A percentile compares a stretch with the other conserved stretches of the same genome.
phyloP scores from a whole-genome alignment of 2,888 invertebrate genomes.

The Heliconius sara region DNA sequence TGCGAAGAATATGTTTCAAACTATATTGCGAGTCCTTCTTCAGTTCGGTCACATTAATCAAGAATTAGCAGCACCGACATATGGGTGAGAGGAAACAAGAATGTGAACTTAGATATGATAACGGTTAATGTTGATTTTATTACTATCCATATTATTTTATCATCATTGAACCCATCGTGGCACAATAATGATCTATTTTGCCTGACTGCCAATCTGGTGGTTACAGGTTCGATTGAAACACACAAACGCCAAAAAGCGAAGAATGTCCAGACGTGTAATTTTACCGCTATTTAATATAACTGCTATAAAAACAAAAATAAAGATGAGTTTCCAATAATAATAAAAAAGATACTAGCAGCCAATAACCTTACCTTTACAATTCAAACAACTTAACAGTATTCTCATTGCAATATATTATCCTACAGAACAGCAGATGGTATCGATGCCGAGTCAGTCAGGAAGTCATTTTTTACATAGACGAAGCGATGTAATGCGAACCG shows the following conservation, averaged over 20 bases:
- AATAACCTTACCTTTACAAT: neutral
- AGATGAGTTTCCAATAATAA: neutral
- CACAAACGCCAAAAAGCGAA: too few relatives aligned
- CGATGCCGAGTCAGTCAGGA: conserved; percentile 4
- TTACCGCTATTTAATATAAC: too few relatives aligned
- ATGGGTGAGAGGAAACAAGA: neutral
- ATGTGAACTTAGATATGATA: neutral
- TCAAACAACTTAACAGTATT: neutral
- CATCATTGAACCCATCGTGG: too few relatives aligned
- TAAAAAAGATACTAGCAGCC: neutral
- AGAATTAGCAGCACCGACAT: neutral
- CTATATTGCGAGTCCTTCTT: conserved; percentile 24
- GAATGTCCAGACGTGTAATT: too few relatives aligned
- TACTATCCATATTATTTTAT: neutral
- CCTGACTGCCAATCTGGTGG: too few relatives aligned
- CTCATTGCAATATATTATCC: neutral
- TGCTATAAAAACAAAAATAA: neutral
- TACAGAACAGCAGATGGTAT: neutral
- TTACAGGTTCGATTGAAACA: too few relatives aligned
- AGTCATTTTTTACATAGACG: conserved; percentile 4
- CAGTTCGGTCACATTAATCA: conserved; percentile 1
- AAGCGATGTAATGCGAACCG: conserved; percentile 11
- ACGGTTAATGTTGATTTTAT: neutral
- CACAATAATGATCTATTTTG: too few relatives aligned
- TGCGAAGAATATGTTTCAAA: conserved; percentile 25